Base-by-base conservation (phyloP, 2,113 vertebrate species). In the Rhagologus leucostigma region DNA sequence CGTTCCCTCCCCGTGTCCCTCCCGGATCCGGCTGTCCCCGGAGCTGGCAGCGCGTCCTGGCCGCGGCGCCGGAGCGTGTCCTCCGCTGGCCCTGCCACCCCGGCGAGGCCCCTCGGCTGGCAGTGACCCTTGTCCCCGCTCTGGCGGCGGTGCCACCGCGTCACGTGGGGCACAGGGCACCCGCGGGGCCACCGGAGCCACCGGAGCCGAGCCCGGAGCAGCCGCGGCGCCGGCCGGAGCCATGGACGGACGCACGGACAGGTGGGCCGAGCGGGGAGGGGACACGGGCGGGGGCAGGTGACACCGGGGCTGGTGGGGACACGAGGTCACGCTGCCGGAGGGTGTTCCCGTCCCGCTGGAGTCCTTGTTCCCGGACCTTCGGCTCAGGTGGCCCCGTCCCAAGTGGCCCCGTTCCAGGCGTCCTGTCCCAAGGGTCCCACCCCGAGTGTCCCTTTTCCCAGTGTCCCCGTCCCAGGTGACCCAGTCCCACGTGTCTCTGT, bases 91-190 rank as follows among this genome's bases (percentile, higher is more conserved):
- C 80, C 85, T 4, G 65, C 69, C 68, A 4, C 62, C 59, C 60
- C 50, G 6, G 26, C 69, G 68, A 35, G 52, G 92, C 80, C 92
- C 94, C 92, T n/a, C 6, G 35, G 87, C 86, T 44, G 69, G 37
- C 82, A 39, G 77, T 12, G 74, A 93, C 91, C 91, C 93, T 92
- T 84, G 93, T 87, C 85, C 95, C 90, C 47, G 3, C 87, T 19
- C 52, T 23, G 82, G 46, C 85, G 27, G 60, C 65, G 3, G 76
- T 87, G 89, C 60, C 89, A 30, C 22, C 7, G 57, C 27, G 19
- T 95, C 95, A 93, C 89, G 84, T 80, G 90, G 23, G 39, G 3
- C 63, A 18, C 7, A 3, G 17, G 65, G 5, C 81, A 94, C 86
- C 56, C 16, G 41, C 35, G 30, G 26, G 11, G 83, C 30, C 90